Evolutionary conservation across 2,113 vertebrate genomes (phyloP).

Genomic region (Atherinomorus stipes): DNA sequence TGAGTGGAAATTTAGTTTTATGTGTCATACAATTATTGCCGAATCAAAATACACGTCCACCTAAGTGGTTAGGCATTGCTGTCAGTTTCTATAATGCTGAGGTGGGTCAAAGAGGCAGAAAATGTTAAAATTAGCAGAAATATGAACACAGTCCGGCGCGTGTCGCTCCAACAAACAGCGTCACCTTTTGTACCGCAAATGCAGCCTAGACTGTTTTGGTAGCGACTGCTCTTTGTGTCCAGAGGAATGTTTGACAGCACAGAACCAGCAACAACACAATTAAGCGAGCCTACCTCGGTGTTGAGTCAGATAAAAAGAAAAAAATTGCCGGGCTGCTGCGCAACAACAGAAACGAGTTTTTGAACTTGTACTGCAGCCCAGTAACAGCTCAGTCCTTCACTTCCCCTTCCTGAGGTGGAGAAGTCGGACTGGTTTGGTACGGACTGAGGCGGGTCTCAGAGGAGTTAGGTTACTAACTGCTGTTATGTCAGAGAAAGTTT

Average conservation of each 20-base stretch:
- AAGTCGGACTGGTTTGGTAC: background rate
- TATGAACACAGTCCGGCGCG: background rate
- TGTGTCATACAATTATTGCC: background rate
- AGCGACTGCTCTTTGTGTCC: background rate
- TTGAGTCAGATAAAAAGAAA: background rate
- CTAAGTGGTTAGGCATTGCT: fast-evolving
- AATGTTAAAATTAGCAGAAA: background rate
- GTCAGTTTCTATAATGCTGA: fast-evolving
- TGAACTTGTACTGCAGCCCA: background rate
- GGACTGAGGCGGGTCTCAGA: background rate
- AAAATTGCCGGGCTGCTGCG: background rate
- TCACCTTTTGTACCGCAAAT: background rate
- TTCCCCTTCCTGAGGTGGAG: constrained; percentile 10
- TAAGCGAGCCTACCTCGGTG: constrained; percentile 39
- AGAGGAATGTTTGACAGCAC: constrained; percentile 38
- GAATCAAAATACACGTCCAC: background rate
- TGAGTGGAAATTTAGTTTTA: fast-evolving
- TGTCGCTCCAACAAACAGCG: background rate
- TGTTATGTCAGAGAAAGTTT: constrained; percentile 9
- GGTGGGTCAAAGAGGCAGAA: fast-evolving
- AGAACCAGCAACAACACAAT: background rate
- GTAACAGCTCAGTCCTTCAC: background rate
- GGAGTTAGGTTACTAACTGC: background rate
- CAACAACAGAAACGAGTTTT: background rate
- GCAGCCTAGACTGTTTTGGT: background rate